Evolutionary conservation across 2,113 vertebrate genomes (phyloP).

Genomic region (Athene cunicularia): DNA sequence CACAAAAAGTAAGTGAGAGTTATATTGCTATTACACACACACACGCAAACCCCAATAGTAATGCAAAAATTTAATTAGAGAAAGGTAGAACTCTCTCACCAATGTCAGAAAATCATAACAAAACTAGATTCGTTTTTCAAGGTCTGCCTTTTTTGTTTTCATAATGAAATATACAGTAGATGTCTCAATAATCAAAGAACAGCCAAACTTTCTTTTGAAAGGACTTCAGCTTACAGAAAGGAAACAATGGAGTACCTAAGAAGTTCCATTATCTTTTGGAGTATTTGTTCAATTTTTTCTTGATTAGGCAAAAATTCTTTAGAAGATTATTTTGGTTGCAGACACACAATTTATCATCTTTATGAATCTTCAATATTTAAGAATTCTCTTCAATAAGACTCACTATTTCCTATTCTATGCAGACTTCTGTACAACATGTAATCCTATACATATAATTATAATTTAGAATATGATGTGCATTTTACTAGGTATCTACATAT

Average conservation of each 20-base stretch:
- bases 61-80: background rate
- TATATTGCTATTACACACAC: background rate
- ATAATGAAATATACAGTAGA: background rate
- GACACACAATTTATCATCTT: background rate
- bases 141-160: background rate
- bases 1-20: background rate
- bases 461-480: background rate
- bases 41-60: background rate
- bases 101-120: background rate
- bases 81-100: background rate
- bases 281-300: background rate
- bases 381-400: background rate
- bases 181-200: background rate
- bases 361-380: background rate
- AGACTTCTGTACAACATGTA: background rate
- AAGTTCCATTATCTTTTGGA: background rate
- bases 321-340: background rate
- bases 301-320: background rate
- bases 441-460: background rate
- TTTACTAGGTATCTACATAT: background rate
- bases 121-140: background rate
- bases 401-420: background rate
- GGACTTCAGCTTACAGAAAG: background rate
- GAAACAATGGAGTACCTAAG: background rate
- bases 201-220: background rate